These are phyloP conservation scores for Setipinna tenuifilis DNA, from an alignment of 2,797 vertebrate species.

Conservation along the genomic window DNA sequence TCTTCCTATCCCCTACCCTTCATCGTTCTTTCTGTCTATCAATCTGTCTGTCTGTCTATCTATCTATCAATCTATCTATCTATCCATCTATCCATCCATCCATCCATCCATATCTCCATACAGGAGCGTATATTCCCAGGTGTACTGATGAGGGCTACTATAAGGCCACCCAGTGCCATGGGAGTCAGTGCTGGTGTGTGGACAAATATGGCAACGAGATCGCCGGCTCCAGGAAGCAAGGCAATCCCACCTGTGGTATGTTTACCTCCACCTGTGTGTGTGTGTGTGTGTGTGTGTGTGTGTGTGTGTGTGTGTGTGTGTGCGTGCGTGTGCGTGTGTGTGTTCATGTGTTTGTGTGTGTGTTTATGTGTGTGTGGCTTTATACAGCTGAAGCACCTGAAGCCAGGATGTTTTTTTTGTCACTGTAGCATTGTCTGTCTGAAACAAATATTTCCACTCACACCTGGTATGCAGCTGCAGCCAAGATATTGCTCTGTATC, in stretches of 20 bases:
- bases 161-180: constrained; percentile 91
- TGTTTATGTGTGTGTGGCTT: background rate
- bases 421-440: background rate
- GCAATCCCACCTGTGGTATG: constrained; percentile 89
- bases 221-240: constrained; percentile 92
- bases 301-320: background rate
- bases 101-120: constrained; percentile 39
- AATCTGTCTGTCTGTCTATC: background rate
- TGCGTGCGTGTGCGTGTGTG: constrained; percentile 11
- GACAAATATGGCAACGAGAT: constrained; percentile 97
- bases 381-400: background rate
- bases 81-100: constrained; percentile 6
- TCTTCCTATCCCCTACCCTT: background rate
- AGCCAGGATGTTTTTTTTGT: background rate
- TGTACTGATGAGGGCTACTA: constrained; percentile 96
- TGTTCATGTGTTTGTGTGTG: background rate
- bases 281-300: background rate
- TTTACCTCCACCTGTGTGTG: background rate
- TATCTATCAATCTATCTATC: background rate
- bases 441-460: constrained; percentile 7
- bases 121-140: constrained; percentile 88
- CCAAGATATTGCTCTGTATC: background rate
- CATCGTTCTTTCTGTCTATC: background rate
- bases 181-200: constrained; percentile 97
- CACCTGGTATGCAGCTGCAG: constrained; percentile 35